Conservation (phyloP, 2,888 invertebrate genomes). For the Lagria hirta region DNA sequence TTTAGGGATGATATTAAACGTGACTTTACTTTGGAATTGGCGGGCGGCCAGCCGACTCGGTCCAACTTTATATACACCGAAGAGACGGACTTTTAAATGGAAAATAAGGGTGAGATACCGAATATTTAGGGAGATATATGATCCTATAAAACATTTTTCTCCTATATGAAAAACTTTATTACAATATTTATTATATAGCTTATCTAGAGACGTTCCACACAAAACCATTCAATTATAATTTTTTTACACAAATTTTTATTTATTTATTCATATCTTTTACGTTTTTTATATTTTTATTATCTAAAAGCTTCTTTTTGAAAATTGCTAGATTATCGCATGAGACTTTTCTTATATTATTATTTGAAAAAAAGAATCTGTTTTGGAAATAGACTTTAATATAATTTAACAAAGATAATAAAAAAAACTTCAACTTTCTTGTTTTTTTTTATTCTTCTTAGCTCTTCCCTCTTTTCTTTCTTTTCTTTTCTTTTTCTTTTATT, state of each 20-base stretch:
- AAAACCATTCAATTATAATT: neutral
- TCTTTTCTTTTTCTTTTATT: too few species aligned
- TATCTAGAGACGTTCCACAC: neutral
- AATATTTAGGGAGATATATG: slow-evolving; percentile 47
- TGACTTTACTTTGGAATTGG: slow-evolving; percentile 43
- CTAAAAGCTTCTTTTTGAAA: too few species aligned
- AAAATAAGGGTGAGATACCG: slow-evolving; percentile 46
- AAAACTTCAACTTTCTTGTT: too few species aligned
- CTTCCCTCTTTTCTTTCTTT: too few species aligned
- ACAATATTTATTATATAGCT: slow-evolving; percentile 42
- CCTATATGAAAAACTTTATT: slow-evolving; percentile 44
- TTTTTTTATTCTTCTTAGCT: too few species aligned
- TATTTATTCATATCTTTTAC: too few species aligned
- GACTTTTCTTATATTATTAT: too few species aligned
- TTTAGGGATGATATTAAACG: slow-evolving; percentile 46
- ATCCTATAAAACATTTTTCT: slow-evolving; percentile 41
- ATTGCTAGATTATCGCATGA: too few species aligned
- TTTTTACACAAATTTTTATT: neutral
- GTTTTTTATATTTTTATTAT: too few species aligned
- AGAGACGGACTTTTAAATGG: slow-evolving; percentile 42
- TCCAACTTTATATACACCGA: slow-evolving; percentile 35
- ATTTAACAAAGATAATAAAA: too few species aligned
- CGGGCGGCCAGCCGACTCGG: slow-evolving; percentile 37
- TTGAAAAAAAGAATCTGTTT: too few species aligned
- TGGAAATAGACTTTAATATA: too few species aligned